phyloP scores from a whole-genome alignment of 2,797 vertebrate species.

The Xerus rutilus region DNA sequence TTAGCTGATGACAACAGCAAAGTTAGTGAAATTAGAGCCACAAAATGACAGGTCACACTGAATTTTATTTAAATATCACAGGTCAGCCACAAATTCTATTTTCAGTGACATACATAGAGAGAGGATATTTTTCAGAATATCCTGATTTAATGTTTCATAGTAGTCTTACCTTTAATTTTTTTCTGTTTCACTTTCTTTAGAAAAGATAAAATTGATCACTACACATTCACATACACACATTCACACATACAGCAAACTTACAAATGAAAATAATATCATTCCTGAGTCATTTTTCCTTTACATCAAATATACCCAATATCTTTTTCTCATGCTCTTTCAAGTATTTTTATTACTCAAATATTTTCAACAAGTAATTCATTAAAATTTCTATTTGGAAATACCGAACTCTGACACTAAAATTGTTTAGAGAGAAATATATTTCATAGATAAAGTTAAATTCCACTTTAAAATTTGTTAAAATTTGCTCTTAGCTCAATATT shows the following conservation, averaged over 20 bases:
- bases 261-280: background rate
- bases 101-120: background rate
- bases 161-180: background rate
- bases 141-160: background rate
- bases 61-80: background rate
- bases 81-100: background rate
- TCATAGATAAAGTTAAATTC: background rate
- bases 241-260: background rate
- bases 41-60: background rate
- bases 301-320: background rate
- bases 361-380: background rate
- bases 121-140: background rate
- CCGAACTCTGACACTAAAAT: background rate
- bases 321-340: background rate
- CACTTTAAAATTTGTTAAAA: no score
- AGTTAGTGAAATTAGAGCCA: background rate
- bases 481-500: no score
- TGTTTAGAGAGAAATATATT: background rate
- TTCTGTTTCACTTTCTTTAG: background rate
- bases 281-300: background rate
- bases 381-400: constrained; percentile 47
- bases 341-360: background rate
- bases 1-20: background rate
- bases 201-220: background rate
- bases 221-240: background rate